Conservation (phyloP, 2,113 vertebrate genomes). For the Ageneiosus marmoratus region DNA sequence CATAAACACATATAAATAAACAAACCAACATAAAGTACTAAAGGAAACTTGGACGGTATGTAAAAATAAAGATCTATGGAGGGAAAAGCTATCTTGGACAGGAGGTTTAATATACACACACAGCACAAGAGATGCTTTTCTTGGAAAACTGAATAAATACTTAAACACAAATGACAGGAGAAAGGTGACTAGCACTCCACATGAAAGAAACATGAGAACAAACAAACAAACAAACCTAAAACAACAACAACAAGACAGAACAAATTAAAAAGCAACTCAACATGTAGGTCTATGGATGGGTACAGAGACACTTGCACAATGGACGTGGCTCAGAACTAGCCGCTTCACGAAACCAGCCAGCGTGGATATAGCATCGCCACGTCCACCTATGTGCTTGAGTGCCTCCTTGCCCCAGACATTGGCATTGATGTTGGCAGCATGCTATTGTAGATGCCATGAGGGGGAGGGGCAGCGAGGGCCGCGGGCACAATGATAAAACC, state of each 20-base stretch:
- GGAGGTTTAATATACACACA: background rate
- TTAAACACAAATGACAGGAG: constrained; percentile 10
- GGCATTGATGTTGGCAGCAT: constrained; percentile 64
- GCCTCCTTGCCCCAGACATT: constrained; percentile 31
- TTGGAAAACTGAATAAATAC: constrained; percentile 31
- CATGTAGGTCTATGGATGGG: constrained; percentile 51
- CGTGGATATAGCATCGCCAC: constrained; percentile 41
- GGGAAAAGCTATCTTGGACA: background rate
- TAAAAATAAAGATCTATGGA: constrained; percentile 67
- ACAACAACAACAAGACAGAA: constrained; percentile 41
- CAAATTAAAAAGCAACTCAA: constrained; percentile 59
- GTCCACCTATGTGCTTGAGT: constrained; percentile 37
- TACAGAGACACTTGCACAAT: constrained; percentile 43
- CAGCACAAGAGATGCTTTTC: constrained; percentile 14
- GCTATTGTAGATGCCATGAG: constrained; percentile 62
- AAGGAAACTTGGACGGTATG: constrained; percentile 60
- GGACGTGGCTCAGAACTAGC: constrained; percentile 25
- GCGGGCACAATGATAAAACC: constrained; percentile 60
- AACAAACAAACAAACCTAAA: constrained; percentile 53
- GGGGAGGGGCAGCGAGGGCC: constrained; percentile 53
- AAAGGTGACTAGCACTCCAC: constrained; percentile 3
- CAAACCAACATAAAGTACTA: constrained; percentile 59
- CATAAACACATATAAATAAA: constrained; percentile 65
- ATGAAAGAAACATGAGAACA: constrained; percentile 25
- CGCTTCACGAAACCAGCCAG: constrained; percentile 31